Conservation (phyloP, 2,888 invertebrate genomes). For the Cheilosia impressa region DNA sequence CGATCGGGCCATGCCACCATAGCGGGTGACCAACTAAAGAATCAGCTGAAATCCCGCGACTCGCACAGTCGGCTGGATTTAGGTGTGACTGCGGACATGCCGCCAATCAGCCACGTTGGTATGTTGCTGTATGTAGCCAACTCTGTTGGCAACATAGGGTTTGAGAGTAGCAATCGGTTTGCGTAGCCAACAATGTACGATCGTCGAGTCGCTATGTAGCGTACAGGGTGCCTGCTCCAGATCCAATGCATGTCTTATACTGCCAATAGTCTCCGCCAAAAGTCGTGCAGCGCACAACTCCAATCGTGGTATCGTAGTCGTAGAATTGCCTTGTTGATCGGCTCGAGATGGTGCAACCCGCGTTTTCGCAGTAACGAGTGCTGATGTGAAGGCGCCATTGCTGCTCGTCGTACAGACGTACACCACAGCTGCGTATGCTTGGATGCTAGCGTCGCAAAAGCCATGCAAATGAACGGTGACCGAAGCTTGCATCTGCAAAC, state of each 20-base stretch:
- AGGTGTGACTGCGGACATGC: too few relatives aligned
- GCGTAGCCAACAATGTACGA: conserved; percentile 8
- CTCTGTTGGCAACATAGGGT: conserved; percentile 24
- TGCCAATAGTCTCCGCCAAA: conserved; percentile 22
- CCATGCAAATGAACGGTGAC: neutral
- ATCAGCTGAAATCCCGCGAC: neutral
- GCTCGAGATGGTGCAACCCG: conserved; percentile 21
- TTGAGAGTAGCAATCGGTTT: conserved; percentile 16
- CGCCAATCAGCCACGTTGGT: neutral
- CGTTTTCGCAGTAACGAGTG: conserved; percentile 24
- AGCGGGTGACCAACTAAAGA: neutral
- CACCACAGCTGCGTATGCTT: conserved; percentile 32
- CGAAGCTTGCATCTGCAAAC: too few relatives aligned
- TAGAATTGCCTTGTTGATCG: conserved; percentile 8
- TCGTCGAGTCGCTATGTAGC: conserved; percentile 6
- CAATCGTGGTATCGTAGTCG: conserved; percentile 23
- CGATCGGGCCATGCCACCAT: conserved; percentile 24
- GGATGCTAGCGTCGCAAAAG: conserved; percentile 17
- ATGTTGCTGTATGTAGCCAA: conserved; percentile 30
- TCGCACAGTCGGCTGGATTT: neutral
- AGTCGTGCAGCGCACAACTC: conserved; percentile 37
- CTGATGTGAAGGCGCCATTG: conserved; percentile 29
- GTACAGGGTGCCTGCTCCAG: conserved; percentile 16
- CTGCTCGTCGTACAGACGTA: conserved; percentile 15
- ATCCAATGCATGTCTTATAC: conserved; percentile 9